Evolutionary conservation across 2,888 invertebrate genomes (phyloP), one percentile per base, ranked within the genome.

Genomic region (Clitarchus hookeri): DNA sequence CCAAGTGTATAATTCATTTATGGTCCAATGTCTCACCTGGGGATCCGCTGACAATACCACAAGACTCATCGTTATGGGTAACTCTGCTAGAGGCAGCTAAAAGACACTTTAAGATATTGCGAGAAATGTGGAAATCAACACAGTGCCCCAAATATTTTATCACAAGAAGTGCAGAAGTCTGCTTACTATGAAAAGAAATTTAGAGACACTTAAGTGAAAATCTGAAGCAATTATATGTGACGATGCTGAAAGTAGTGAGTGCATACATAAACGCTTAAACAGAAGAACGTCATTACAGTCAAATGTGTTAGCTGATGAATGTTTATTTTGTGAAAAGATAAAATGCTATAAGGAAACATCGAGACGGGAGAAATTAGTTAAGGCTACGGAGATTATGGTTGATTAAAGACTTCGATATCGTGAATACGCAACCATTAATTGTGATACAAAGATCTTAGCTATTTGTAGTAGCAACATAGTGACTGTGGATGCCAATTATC

Each of bases 31-130:
- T 85, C 85, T 13, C n/a, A 9, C 48, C 48, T 83, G 48, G 36
- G 12, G 48, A 48, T 48, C 6, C 48, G 48, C 48, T 48, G 48
- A 36, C 83, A 83, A 83, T 11, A 13, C 48, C 48, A 44, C 83
- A 44, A 25, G 48, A 83, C 44, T 83, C n/a, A 11, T 83, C 54
- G 23, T 84, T 25, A 78, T 78, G 78, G 78, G 19, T 11, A 8
- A 78, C 78, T 78, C 78, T 78, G 78, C 19, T 78, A 78, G 9
- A 78, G 78, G 78, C 78, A 78, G n/a, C 78, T 78, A 6, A 78
- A 78, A 26, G 11, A 78, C 78, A 78, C 78, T 78, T n/a, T 19
- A 16, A 78, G 9, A 78, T 26, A 78, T 78, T 23, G n/a, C 78
- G 6, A 6, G 13, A 78, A 78, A 78, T 78, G 78, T n/a, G 13